These are phyloP conservation scores for Capreolus pygargus DNA, from an alignment of 2,113 vertebrate genomes.

Conservation along the genomic window DNA sequence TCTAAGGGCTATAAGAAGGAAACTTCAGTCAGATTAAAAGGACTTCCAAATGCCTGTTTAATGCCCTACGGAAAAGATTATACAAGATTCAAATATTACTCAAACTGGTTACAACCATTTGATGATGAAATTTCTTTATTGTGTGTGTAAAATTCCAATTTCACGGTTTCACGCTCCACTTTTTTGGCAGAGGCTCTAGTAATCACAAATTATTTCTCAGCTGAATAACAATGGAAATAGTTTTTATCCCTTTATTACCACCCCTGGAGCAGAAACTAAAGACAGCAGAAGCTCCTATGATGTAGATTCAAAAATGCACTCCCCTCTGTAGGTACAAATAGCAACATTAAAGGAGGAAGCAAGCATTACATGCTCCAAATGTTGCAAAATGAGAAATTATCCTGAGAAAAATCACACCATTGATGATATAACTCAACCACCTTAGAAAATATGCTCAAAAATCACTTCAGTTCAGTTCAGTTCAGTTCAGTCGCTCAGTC, in stretches of 20 bases:
- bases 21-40: background rate
- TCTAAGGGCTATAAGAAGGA: background rate
- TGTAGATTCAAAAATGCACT: background rate
- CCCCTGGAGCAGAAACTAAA: background rate
- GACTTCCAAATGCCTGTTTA: background rate
- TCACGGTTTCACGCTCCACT: background rate
- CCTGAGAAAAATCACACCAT: background rate
- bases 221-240: background rate
- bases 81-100: background rate
- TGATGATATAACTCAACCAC: background rate
- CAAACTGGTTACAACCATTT: background rate
- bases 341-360: background rate
- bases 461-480: background rate
- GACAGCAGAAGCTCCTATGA: background rate
- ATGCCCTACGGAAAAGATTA: background rate
- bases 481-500: too few species aligned
- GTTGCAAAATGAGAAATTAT: background rate
- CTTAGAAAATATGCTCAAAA: background rate
- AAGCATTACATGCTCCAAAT: background rate
- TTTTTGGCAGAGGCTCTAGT: background rate
- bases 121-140: background rate
- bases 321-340: background rate
- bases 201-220: background rate
- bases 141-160: background rate
- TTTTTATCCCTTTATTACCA: background rate